Evolutionary conservation across 1,140 invertebrate genomes (phyloP), one percentile per base, ranked within the genome.

Genomic region (Triops longicaudatus): DNA sequence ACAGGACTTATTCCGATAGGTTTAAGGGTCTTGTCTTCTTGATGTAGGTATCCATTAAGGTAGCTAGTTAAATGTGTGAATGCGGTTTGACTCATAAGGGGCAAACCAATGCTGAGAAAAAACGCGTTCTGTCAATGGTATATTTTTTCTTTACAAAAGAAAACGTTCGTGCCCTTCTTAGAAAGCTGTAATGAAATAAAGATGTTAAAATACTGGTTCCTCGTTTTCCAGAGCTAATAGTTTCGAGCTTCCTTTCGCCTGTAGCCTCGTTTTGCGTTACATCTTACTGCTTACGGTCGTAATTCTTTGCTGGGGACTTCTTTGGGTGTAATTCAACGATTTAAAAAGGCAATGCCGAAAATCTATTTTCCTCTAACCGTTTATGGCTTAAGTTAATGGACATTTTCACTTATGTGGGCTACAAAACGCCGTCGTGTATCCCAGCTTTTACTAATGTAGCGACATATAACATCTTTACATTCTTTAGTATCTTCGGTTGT

Each of bases 301-400:
- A 63, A 63, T 63, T 63, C 50, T 63, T 63, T 5, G 22, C 22
- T 63, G 50, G 4, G 22, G 22, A 17, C 22, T 63, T 22, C 14
- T 63, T 17, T 4, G 50, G 22, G 22, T 63, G 14, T 22, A n/a
- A 63, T 63, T 63, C 22, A n/a, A 63, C 9, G n/a, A n/a, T 63
- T 63, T 0, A 63, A 63, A 63, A 63, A 63, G 50, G 10, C 50
- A 12, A 6, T 63, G 17, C 22, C 50, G 17, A 4, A 14, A 63
- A 63, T 22, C 50, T 63, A 17, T 17, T 63, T 22, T 63, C 50
- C 17, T 63, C 50, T 63, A 63, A 63, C 50, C 22, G 50, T 63
- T 63, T 63, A 63, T 63, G 50, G 50, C 50, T 63, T 63, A 63
- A 44, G 50, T 63, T 63, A 22, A 63, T 63, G 50, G 50, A 63